Evolutionary conservation across 2,888 invertebrate genomes (phyloP).

Genomic region (Cactoblastis cactorum): DNA sequence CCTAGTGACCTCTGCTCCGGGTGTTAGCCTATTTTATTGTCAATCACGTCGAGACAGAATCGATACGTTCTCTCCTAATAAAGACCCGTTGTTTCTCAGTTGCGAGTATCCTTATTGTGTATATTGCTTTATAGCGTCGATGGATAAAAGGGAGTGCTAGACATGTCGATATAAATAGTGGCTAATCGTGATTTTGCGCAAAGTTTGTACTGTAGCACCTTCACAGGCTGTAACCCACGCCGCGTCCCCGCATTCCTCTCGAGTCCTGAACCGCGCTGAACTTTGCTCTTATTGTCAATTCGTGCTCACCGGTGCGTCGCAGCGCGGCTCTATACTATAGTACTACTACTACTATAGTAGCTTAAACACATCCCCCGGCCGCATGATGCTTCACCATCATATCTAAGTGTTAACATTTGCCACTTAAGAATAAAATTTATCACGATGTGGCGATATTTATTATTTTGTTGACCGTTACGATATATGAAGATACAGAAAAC

Average conservation of each 20-base stretch:
- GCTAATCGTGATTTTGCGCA: conserved; percentile 68
- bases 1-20: conserved; percentile 38
- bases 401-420: neutral
- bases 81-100: conserved; percentile 9
- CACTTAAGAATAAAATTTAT: too few relatives aligned
- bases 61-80: conserved; percentile 13
- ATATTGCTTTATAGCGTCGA: conserved; percentile 17
- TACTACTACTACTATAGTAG: too few relatives aligned
- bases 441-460: too few relatives aligned
- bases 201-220: conserved; percentile 60
- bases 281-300: conserved; percentile 79
- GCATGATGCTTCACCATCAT: conserved; percentile 7
- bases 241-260: conserved; percentile 68
- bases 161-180: conserved; percentile 67
- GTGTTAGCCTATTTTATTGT: conserved; percentile 34
- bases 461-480: too few relatives aligned
- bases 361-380: conserved; percentile 44
- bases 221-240: conserved; percentile 47
- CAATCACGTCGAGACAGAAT: conserved; percentile 30
- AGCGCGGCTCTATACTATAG: conserved; percentile 51
- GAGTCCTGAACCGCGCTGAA: conserved; percentile 74
- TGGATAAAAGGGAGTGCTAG: conserved; percentile 41
- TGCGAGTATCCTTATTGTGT: conserved; percentile 11
- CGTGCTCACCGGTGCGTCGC: conserved; percentile 67
- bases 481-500: too few relatives aligned